Percentiles rank a stretch among this genome's conserved stretches.
phyloP scores from a whole-genome alignment of 2,888 invertebrate genomes.

The Eustalomyia histrio region DNA sequence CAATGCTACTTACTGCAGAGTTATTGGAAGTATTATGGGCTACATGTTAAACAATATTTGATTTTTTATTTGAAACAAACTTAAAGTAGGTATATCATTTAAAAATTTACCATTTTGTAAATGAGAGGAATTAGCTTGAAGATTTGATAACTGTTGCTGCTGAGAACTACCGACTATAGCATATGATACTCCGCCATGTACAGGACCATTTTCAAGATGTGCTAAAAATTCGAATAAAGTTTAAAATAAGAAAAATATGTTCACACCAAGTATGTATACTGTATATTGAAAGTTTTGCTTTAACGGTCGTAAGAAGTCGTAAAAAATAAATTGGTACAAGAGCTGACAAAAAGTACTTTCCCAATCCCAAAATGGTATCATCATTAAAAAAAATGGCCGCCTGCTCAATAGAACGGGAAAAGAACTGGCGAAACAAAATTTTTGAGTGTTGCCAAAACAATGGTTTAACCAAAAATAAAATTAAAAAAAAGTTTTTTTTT shows the following conservation, averaged over 20 bases:
- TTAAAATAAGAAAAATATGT: conserved; percentile 11
- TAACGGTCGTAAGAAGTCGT: no score
- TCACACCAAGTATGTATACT: no score
- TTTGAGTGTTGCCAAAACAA: no score
- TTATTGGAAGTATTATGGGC: conserved; percentile 73
- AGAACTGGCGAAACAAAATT: no score
- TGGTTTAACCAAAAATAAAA: no score
- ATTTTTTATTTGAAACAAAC: background rate
- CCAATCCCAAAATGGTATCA: no score
- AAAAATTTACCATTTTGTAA: conserved; percentile 75
- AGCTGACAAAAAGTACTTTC: no score
- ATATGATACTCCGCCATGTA: conserved; percentile 73
- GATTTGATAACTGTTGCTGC: conserved; percentile 76
- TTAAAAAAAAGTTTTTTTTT: no score
- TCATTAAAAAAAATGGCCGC: no score
- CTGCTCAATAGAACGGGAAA: no score
- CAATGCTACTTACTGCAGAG: conserved; percentile 70
- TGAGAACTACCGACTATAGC: conserved; percentile 74
- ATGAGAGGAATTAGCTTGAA: conserved; percentile 79
- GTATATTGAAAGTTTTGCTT: no score
- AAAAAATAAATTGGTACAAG: no score
- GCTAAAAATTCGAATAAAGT: conserved; percentile 68
- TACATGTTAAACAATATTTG: conserved; percentile 37
- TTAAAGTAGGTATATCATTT: background rate
- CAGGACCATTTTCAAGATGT: conserved; percentile 79